A percentile compares a stretch with the other conserved stretches of the same genome.
Conservation (phyloP, 2,888 invertebrate species). For the Epinotia nisella region DNA sequence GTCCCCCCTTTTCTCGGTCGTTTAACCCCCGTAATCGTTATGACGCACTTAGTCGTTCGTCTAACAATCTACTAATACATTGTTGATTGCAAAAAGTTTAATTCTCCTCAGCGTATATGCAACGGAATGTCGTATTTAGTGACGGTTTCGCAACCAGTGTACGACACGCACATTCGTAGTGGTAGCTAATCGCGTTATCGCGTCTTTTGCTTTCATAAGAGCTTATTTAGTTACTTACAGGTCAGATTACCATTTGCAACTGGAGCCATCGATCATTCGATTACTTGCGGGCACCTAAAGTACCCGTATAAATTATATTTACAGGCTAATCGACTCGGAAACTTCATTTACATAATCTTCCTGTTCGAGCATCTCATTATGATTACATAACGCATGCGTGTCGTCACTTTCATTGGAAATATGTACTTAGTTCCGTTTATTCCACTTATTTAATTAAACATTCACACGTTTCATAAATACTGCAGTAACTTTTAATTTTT, state of each 20-base stretch:
- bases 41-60: neutral
- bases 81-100: slow-evolving; percentile 1
- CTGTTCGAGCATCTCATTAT: slow-evolving; percentile 51
- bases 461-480: slow-evolving; percentile 77
- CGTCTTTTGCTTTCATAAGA: slow-evolving; percentile 42
- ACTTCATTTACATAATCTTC: slow-evolving; percentile 57
- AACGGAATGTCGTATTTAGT: neutral
- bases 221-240: slow-evolving; percentile 38
- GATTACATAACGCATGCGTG: slow-evolving; percentile 56
- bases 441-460: slow-evolving; percentile 82
- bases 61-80: neutral
- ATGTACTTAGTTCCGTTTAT: slow-evolving; percentile 72
- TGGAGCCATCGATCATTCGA: slow-evolving; percentile 41
- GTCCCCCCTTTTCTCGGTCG: neutral
- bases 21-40: slow-evolving; percentile 1
- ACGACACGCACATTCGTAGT: neutral
- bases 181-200: slow-evolving; percentile 24
- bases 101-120: slow-evolving; percentile 1
- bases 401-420: slow-evolving; percentile 72
- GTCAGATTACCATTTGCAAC: slow-evolving; percentile 33
- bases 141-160: slow-evolving; percentile 12
- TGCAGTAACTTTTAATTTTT: slow-evolving; percentile 83
- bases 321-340: slow-evolving; percentile 64
- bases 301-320: slow-evolving; percentile 45
- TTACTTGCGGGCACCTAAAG: slow-evolving; percentile 31